Evolutionary conservation across 2,113 vertebrate species (phyloP), one percentile per base, ranked within the genome.

Genomic region (Halcyon senegalensis): DNA sequence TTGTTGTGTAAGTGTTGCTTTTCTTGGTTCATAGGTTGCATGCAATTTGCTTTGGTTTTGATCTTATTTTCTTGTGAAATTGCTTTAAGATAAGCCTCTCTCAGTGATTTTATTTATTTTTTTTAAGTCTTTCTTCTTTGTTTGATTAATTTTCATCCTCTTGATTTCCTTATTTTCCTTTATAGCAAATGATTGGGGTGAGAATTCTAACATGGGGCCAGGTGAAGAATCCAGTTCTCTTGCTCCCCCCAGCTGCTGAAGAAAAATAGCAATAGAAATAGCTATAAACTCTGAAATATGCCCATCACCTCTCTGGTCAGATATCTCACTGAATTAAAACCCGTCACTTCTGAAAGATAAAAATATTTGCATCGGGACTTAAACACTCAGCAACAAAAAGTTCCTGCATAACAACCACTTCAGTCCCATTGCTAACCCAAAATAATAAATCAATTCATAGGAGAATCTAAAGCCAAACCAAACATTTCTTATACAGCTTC

Each of bases 181-280:
- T 79, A 33, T 19, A 66, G 55, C 3, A 68, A 72, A 41, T 76
- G 37, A 73, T 62, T 84, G 48, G 56, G 58, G 62, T 66, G 76
- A 94, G 82, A 82, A 94, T 80, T 62, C n/a, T 75, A 67, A 75
- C 8, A 62, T 87, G 80, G 96, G 86, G 48, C 62, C 73, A 27
- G 19, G 33, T 39, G 35, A 62, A 79, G 62, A 96, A 89, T 76
- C 66, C 2, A 0, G 77, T 66, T 97, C 95, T 91, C 92, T 94
- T 95, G 89, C 95, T 94, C 96, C 96, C 94, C 74, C 92, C 70
- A 96, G 96, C 94, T 94, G 96, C 44, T 79, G 74, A 87, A 94
- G 60, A 87, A 91, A 96, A 96, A 73, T 58, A 69, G 70, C 62
- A 69, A 50, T 16, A 84, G 16, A 24, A 56, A 16, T 43, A 82